These are phyloP conservation scores for Grapholita molesta DNA, from an alignment of 1,140 invertebrate species.

Conservation along the genomic window DNA sequence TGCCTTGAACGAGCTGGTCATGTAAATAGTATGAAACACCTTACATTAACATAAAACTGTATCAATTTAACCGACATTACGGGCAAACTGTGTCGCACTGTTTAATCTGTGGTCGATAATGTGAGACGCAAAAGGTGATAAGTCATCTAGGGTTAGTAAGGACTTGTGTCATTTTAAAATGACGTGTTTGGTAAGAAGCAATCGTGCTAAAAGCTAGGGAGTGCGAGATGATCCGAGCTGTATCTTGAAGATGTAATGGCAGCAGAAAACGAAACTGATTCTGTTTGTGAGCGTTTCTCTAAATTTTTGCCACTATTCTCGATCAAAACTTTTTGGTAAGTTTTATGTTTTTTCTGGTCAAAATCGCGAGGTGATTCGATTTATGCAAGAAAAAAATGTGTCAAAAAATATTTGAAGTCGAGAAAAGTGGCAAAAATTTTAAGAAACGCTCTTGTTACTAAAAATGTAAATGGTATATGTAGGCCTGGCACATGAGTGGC, in stretches of 20 bases:
- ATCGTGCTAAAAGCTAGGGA: conserved; percentile 9
- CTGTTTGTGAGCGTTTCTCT: no score
- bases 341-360: no score
- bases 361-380: no score
- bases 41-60: background rate
- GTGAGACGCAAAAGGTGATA: background rate
- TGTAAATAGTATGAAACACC: background rate
- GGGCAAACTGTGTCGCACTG: background rate
- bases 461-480: no score
- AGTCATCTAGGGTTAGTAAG: background rate
- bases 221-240: background rate
- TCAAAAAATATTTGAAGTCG: no score
- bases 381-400: no score
- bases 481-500: no score
- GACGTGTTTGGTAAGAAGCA: background rate
- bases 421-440: no score
- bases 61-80: conserved; percentile 7
- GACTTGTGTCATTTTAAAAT: background rate
- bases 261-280: background rate
- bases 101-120: background rate
- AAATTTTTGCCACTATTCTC: no score
- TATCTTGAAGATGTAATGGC: conserved; percentile 2
- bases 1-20: background rate
- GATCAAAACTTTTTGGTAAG: no score
- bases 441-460: no score